phyloP scores from a whole-genome alignment of 2,888 invertebrate genomes.

The Yponomeuta cagnagella region DNA sequence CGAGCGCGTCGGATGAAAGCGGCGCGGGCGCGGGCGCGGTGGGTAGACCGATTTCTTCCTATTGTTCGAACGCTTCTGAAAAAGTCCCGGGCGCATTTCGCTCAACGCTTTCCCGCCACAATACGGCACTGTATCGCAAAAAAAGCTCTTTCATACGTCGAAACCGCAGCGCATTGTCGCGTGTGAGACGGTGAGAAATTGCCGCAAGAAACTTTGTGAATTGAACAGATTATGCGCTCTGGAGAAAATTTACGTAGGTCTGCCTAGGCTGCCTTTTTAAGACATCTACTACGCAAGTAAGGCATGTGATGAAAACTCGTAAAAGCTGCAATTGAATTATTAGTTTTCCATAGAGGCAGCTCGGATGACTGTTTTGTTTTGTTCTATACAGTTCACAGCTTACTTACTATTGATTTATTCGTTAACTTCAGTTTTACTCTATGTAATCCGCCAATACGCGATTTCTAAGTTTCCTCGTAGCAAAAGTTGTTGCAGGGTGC shows the following conservation, averaged over 20 bases:
- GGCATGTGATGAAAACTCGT: no score
- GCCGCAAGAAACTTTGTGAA: slow-evolving; percentile 2
- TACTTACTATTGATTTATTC: no score
- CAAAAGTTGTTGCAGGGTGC: no score
- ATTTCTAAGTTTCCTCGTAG: no score
- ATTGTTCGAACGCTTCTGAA: slow-evolving; percentile 56
- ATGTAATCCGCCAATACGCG: no score
- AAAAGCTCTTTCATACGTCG: slow-evolving; percentile 11
- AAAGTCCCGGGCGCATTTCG: slow-evolving; percentile 42
- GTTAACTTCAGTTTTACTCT: no score
- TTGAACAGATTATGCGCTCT: neutral
- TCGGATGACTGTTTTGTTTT: no score
- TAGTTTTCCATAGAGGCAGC: no score
- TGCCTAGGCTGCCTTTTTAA: neutral
- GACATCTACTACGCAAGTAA: neutral
- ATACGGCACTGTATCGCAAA: slow-evolving; percentile 13
- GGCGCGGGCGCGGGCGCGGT: slow-evolving; percentile 28
- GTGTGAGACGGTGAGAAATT: slow-evolving; percentile 11
- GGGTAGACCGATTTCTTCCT: slow-evolving; percentile 65
- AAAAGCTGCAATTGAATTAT: no score
- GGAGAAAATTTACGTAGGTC: neutral
- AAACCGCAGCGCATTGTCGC: slow-evolving; percentile 13
- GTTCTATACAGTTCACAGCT: no score
- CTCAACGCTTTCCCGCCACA: slow-evolving; percentile 50
- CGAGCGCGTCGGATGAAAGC: slow-evolving; percentile 53